Percentiles rank a stretch among this genome's conserved stretches.
Evolutionary conservation across 2,113 vertebrate genomes (phyloP).

Genomic region (Xiphophorus couchianus): DNA sequence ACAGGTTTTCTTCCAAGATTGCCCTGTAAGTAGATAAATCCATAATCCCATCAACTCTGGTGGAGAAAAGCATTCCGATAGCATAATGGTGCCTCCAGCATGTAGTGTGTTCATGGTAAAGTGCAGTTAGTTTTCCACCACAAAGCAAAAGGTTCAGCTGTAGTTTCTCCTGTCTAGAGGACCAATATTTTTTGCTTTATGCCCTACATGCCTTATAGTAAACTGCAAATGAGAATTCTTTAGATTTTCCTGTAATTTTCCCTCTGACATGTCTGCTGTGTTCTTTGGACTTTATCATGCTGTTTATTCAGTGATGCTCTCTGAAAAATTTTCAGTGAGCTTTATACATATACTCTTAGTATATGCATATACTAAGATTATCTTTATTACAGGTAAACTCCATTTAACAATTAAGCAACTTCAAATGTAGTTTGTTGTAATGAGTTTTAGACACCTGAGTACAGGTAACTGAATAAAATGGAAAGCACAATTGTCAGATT

Average conservation of each 20-base stretch:
- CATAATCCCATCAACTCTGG: not conserved
- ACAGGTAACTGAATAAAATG: not conserved
- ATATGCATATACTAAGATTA: too few species aligned
- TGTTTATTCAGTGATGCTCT: too few species aligned
- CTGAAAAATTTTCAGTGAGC: too few species aligned
- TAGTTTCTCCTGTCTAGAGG: not conserved
- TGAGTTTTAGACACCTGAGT: too few species aligned
- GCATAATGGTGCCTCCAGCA: not conserved
- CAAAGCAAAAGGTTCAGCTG: not conserved
- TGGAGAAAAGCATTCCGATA: not conserved
- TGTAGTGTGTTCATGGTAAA: not conserved
- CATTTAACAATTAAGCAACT: too few species aligned
- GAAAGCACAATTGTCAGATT: too few species aligned
- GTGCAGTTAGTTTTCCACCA: not conserved
- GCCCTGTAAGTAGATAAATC: not conserved
- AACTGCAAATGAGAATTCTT: not conserved
- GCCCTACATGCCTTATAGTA: not conserved
- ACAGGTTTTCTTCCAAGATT: not conserved
- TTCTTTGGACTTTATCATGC: not conserved
- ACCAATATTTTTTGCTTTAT: not conserved
- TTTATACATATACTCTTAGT: too few species aligned
- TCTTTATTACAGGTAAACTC: too few species aligned
- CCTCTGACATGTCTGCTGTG: not conserved
- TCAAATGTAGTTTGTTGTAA: too few species aligned
- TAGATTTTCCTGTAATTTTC: not conserved